A percentile compares a stretch with the other conserved stretches of the same genome.
phyloP scores from a whole-genome alignment of 1,140 invertebrate genomes.

The Sinella curviseta region DNA sequence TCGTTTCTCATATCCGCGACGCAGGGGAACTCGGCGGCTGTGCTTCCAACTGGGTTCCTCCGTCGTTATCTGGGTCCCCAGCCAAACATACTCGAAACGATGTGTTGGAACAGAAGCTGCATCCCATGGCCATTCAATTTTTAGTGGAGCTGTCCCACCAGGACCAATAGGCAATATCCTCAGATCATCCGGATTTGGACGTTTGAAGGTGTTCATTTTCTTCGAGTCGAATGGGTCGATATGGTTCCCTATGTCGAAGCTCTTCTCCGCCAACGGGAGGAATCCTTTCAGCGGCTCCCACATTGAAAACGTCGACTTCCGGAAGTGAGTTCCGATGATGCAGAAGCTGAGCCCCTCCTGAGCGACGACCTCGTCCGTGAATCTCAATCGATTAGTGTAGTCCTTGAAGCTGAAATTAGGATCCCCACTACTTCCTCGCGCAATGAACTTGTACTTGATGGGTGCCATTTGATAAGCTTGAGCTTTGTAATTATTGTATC shows the following conservation, averaged over 20 bases:
- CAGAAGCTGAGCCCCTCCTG: constrained; percentile 35
- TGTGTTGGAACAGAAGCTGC: neutral
- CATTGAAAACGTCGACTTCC: neutral
- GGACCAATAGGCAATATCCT: neutral
- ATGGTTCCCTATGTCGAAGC: constrained; percentile 37
- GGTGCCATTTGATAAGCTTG: no score
- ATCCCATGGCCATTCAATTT: neutral
- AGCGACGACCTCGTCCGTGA: neutral
- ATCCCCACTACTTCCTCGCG: no score
- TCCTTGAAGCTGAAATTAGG: no score
- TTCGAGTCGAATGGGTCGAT: constrained; percentile 20
- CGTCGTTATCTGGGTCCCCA: neutral
- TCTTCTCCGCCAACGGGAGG: neutral
- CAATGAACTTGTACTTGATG: no score
- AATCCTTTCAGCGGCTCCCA: neutral
- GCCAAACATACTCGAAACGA: neutral
- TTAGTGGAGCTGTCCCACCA: neutral
- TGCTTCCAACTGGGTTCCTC: neutral
- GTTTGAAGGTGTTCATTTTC: constrained; percentile 20
- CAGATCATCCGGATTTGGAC: neutral
- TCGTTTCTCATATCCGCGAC: neutral
- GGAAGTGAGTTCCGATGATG: constrained; percentile 1
- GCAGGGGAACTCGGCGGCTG: neutral
- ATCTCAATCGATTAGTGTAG: neutral
- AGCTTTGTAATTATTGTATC: no score